Conservation (phyloP, 2,797 vertebrate species). For the Prionace glauca region DNA sequence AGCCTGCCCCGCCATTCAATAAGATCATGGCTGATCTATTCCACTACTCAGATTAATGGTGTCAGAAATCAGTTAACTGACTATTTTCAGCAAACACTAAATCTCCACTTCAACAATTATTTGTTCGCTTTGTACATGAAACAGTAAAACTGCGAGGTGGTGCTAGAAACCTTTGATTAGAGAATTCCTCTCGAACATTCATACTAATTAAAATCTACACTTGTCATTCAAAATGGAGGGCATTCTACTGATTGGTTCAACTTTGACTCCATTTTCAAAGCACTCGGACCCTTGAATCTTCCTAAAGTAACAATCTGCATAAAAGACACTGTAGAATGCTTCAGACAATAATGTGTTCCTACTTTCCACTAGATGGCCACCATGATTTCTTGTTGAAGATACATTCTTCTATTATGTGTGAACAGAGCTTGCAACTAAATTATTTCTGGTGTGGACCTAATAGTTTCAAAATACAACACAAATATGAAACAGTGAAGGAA, state of each 20-base stretch:
- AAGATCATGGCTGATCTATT: too few relatives aligned
- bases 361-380: conserved; percentile 26
- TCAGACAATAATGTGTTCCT: neutral
- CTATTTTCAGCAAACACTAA: neutral
- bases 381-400: conserved; percentile 15
- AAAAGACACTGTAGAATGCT: neutral
- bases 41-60: neutral
- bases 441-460: neutral
- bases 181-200: neutral
- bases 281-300: neutral
- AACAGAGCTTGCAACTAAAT: neutral
- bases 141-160: neutral
- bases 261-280: neutral
- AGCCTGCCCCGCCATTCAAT: too few relatives aligned
- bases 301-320: neutral
- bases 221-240: neutral
- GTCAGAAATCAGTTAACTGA: neutral
- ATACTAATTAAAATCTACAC: neutral
- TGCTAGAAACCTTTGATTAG: neutral
- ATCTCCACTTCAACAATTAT: neutral
- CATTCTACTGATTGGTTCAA: too few relatives aligned
- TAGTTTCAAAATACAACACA: neutral
- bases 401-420: too few relatives aligned
- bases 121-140: neutral
- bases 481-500: neutral